Percentiles rank a stretch among this genome's conserved stretches.
phyloP scores from a whole-genome alignment of 2,113 vertebrate genomes.

The Muntiacus reevesi region DNA sequence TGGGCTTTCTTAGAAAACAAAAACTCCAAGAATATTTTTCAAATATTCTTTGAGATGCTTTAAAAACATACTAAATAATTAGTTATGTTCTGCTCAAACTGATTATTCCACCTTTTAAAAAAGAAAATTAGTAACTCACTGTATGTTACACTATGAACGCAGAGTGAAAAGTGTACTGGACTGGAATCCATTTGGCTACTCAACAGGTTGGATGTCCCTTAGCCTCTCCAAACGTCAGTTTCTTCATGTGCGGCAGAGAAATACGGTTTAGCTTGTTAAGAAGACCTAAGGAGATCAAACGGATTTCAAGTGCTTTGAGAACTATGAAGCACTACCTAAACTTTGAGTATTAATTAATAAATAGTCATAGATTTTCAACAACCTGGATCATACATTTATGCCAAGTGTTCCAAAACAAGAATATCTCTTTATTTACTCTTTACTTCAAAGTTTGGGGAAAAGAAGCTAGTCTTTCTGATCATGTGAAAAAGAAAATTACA shows the following conservation, averaged over 20 bases:
- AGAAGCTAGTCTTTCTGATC: neutral
- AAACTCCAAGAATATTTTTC: neutral
- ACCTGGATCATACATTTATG: neutral
- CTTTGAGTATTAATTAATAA: neutral
- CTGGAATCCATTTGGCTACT: neutral
- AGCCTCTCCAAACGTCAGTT: neutral
- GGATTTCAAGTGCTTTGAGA: neutral
- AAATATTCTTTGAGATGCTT: neutral
- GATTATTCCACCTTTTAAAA: neutral
- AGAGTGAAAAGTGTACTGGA: neutral
- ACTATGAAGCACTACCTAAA: neutral
- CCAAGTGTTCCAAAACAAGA: neutral
- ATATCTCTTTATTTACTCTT: neutral
- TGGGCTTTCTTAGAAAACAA: neutral
- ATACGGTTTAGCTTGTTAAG: neutral
- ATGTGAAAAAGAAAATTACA: neutral
- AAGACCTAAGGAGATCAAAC: neutral
- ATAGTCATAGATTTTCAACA: neutral
- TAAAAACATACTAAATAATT: neutral
- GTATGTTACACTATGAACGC: neutral
- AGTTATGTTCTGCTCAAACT: neutral
- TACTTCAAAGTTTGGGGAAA: constrained; percentile 1
- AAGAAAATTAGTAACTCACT: neutral
- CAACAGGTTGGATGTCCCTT: neutral
- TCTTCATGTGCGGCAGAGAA: neutral